Percentiles rank a stretch among this genome's conserved stretches.
phyloP scores from a whole-genome alignment of 2,113 vertebrate species.

The Psittacara wagleri region DNA sequence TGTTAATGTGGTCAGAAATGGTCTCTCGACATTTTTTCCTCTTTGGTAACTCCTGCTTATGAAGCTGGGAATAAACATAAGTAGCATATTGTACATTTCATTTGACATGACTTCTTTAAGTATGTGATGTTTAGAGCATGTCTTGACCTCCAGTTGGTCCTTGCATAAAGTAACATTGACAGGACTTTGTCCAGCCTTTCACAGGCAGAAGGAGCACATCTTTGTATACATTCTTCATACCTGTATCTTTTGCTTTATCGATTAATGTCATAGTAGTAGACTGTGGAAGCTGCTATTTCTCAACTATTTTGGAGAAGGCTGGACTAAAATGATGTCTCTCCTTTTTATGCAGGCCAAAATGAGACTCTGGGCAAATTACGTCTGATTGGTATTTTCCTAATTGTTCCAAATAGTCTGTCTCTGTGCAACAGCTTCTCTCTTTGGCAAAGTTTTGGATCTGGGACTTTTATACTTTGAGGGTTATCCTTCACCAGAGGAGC shows the following conservation, averaged over 20 bases:
- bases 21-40: not conserved
- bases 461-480: not conserved
- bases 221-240: constrained; percentile 12
- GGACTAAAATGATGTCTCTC: not conserved
- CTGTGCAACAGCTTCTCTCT: not conserved
- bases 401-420: not conserved
- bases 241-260: not conserved
- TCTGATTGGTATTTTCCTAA: not conserved
- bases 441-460: rapidly evolving
- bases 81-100: not conserved
- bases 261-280: not conserved
- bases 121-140: not conserved
- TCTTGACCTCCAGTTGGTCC: not conserved
- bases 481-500: not conserved
- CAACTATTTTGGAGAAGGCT: not conserved
- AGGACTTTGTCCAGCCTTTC: not conserved
- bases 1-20: not conserved
- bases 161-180: not conserved
- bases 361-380: not conserved
- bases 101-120: not conserved
- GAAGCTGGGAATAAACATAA: not conserved
- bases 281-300: constrained; percentile 28
- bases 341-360: not conserved
- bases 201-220: not conserved
- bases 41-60: not conserved